Base-by-base conservation (phyloP, 2,888 invertebrate species). In the Blera fallax region DNA sequence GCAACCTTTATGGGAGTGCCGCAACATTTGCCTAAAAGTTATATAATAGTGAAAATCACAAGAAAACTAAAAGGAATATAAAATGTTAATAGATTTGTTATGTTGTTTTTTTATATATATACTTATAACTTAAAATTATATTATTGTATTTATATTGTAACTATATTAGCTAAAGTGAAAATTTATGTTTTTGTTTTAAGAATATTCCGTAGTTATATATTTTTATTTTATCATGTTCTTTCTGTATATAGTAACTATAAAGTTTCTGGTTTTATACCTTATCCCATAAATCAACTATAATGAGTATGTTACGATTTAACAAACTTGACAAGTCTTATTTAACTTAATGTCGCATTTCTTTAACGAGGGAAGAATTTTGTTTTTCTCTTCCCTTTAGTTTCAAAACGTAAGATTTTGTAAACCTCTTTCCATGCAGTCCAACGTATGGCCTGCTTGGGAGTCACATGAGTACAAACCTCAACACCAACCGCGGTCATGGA, bases 221-320 rank as follows among this genome's bases (percentile, higher is more conserved):
- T 6, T 62, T 45, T 18, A 16, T 16, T 27, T 43, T 16, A 8
- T 60, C 14, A 14, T 29, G 2, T 16, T 18, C 40, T 24, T 29
- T 62, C 34, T 60, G 14, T 34, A 37, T 60, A 37, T 43, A 43
- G 43, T 62, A 43, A 62, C 43, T 43, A 45, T 43, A 8, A 62
- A 43, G 43, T 27, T 62, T 43, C 27, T 11, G 14, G 43, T 43
- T 16, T 10, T 27, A 52, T 52, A 52, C 14, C 27, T 14, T 52
- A 52, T 52, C 29, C 52, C 52, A 52, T 21, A 4, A 2, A 18
- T 2, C 4, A n/a, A 14, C 1, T 7, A 32, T 32, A 7, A 5
- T 5, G 6, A 29, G 5, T 2, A 29, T 8, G 6, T 32, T 32
- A 32, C 2, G 2, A 32, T 29, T 29, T 29, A n/a, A n/a, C n/a